A percentile compares a stretch with the other conserved stretches of the same genome.
These are phyloP conservation scores for Oophaga pumilio DNA, from an alignment of 2,113 vertebrate genomes.

Conservation along the genomic window DNA sequence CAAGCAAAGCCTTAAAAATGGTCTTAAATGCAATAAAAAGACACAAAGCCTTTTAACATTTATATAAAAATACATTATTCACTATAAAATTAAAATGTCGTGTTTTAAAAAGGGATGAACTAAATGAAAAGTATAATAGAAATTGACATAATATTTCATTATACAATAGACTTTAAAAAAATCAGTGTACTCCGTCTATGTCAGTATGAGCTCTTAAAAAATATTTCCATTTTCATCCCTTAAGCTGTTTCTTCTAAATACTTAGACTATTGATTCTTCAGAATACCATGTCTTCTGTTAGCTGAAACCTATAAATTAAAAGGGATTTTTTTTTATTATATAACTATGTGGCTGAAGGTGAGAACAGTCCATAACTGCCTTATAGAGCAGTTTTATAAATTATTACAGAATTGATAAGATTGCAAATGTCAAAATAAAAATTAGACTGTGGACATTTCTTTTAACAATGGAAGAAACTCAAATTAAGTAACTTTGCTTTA, in stretches of 20 bases:
- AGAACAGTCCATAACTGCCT: neutral
- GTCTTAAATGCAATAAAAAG: neutral
- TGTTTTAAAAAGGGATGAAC: too few species aligned
- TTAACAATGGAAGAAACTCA: neutral
- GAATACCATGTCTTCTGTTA: neutral
- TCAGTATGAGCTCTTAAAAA: neutral
- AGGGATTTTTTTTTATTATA: neutral
- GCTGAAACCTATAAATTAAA: slow-evolving; percentile 17
- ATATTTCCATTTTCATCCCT: neutral
- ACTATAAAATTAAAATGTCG: neutral
- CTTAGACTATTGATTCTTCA: neutral
- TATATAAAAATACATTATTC: neutral
- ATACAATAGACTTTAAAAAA: neutral
- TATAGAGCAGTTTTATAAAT: neutral
- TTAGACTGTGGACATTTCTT: neutral
- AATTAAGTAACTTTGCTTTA: neutral
- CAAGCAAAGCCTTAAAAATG: neutral
- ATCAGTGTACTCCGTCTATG: neutral
- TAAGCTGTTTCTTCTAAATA: neutral
- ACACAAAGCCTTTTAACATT: neutral
- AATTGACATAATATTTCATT: neutral
- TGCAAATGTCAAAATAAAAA: neutral
- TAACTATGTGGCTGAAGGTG: neutral
- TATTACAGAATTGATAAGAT: neutral
- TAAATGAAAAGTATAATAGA: too few species aligned